Evolutionary conservation across 2,797 vertebrate genomes (phyloP).

Genomic region (Falco cherrug): DNA sequence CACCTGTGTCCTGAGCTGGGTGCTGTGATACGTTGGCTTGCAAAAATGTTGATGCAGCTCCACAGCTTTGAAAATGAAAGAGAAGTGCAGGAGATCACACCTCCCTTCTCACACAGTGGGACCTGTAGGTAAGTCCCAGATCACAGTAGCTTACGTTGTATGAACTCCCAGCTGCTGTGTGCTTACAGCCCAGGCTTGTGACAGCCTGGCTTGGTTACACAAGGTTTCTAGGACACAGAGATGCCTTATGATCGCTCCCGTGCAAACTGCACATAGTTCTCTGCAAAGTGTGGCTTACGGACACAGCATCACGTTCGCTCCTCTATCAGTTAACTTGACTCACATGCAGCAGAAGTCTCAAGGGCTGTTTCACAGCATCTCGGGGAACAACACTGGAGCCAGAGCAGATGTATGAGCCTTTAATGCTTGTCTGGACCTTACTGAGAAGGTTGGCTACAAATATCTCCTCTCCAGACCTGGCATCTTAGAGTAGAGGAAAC

Average conservation of each 20-base stretch:
- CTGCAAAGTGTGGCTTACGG: background rate
- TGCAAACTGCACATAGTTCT: background rate
- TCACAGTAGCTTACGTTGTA: accelerated
- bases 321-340: background rate
- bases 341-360: accelerated
- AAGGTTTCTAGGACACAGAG: background rate
- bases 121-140: background rate
- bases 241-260: background rate
- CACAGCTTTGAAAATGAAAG: accelerated
- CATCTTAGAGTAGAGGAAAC: background rate
- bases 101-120: accelerated
- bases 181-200: background rate
- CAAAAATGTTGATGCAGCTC: background rate
- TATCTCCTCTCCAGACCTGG: background rate
- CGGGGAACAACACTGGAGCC: background rate
- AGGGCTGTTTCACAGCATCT: background rate
- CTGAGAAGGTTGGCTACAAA: background rate
- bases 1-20: background rate
- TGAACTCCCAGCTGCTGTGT: background rate
- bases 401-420: background rate
- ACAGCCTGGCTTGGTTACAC: background rate
- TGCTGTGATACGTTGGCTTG: accelerated
- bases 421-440: background rate
- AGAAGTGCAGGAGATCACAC: background rate
- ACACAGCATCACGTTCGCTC: background rate